Conservation (phyloP, 2,888 invertebrate species). For the Plagodis dolabraria region DNA sequence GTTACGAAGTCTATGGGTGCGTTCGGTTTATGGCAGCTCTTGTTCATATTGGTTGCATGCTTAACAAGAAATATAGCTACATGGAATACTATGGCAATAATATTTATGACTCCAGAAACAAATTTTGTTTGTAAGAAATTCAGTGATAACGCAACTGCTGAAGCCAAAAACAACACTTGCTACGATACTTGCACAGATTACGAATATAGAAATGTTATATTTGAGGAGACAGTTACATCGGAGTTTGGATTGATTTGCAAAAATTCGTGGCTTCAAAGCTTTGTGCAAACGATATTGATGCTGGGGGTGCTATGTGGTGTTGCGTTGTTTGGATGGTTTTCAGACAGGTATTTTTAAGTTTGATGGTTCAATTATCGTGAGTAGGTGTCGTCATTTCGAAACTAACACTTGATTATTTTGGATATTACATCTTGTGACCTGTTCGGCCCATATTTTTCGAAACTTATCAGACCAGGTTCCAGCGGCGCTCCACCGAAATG, state of each 20-base stretch:
- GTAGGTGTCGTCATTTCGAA: no score
- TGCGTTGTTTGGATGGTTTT: constrained; percentile 60
- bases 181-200: constrained; percentile 58
- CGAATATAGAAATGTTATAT: constrained; percentile 45
- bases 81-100: constrained; percentile 53
- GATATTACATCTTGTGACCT: no score
- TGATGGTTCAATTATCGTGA: no score
- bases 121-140: constrained; percentile 53
- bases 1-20: constrained; percentile 58
- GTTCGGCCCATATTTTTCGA: no score
- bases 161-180: constrained; percentile 51
- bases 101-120: constrained; percentile 58
- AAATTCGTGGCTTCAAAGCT: constrained; percentile 58
- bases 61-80: constrained; percentile 47
- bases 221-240: constrained; percentile 52
- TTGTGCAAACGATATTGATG: constrained; percentile 59
- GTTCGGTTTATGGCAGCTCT: constrained; percentile 57
- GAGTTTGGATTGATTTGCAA: constrained; percentile 60
- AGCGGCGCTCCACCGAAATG: no score
- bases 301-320: constrained; percentile 57
- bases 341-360: constrained; percentile 54
- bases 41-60: constrained; percentile 39
- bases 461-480: no score
- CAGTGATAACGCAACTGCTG: constrained; percentile 35
- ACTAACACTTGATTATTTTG: no score